A percentile compares a stretch with the other conserved stretches of the same genome.
Evolutionary conservation across 37 sponge, comb jelly and placozoan species (phyloP).

Genomic region (Halisarca cf. caerulea): DNA sequence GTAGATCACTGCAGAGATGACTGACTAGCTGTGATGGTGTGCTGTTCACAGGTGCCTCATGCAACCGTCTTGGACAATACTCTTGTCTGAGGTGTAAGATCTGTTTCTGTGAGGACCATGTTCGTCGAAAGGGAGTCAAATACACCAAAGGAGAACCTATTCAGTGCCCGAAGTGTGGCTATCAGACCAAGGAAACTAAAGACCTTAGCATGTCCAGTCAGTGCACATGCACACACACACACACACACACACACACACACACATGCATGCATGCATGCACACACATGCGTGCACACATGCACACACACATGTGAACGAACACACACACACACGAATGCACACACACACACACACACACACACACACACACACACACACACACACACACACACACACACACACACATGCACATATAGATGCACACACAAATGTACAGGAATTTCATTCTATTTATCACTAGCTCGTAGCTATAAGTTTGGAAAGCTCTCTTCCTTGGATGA

Average conservation of each 20-base stretch:
- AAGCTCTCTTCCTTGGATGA: not conserved
- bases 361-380: too few relatives aligned
- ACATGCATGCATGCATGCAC: too few relatives aligned
- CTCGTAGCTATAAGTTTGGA: not conserved
- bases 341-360: too few relatives aligned
- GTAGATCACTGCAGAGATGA: not conserved
- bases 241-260: not conserved
- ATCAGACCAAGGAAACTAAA: constrained; percentile 89
- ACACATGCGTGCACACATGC: too few relatives aligned
- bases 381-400: too few relatives aligned
- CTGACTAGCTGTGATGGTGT: not conserved
- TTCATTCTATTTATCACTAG: not conserved
- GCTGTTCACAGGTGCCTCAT: constrained; percentile 74
- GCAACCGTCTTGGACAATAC: constrained; percentile 91
- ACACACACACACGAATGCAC: too few relatives aligned
- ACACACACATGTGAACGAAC: too few relatives aligned
- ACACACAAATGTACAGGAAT: not conserved
- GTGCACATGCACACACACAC: not conserved
- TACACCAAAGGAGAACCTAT: constrained; percentile 65
- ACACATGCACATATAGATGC: too few relatives aligned
- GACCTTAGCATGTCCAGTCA: constrained; percentile 92
- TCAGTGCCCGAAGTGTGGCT: constrained; percentile 95
- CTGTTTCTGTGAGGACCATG: constrained; percentile 97
- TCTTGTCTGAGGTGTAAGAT: constrained; percentile 94
- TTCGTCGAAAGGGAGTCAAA: constrained; percentile 94